Evolutionary conservation across 2,113 vertebrate species (phyloP).

Genomic region (Leiothrix lutea): DNA sequence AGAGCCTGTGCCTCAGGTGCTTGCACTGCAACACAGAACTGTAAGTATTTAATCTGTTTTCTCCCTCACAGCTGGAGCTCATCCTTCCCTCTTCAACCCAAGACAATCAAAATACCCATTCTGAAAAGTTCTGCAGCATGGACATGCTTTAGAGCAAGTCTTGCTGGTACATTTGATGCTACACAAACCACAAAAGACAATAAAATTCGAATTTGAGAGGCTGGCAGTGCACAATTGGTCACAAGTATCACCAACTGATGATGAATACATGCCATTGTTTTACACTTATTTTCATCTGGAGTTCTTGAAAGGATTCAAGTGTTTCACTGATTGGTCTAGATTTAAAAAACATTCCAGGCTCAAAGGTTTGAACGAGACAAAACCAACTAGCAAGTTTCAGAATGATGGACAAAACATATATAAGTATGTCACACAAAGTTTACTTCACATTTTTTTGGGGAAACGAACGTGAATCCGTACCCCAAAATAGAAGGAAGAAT

Average conservation of each 20-base stretch:
- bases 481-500: not conserved
- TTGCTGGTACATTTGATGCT: accelerated
- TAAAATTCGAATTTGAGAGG: not conserved
- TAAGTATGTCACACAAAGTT: not conserved
- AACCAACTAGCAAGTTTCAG: not conserved
- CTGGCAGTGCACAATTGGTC: not conserved
- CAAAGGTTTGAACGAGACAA: not conserved
- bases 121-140: not conserved
- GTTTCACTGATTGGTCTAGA: not conserved
- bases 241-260: not conserved
- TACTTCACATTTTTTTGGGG: not conserved
- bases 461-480: not conserved
- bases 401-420: not conserved
- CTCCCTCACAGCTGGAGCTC: not conserved
- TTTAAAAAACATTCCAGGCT: not conserved
- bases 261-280: not conserved
- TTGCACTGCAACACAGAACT: not conserved
- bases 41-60: not conserved
- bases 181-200: not conserved
- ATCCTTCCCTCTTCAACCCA: not conserved
- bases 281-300: not conserved
- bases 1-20: not conserved
- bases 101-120: not conserved
- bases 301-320: not conserved
- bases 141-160: not conserved